A percentile compares a stretch with the other conserved stretches of the same genome.
phyloP scores from a whole-genome alignment of 2,113 vertebrate species.

The Etheostoma spectabile region DNA sequence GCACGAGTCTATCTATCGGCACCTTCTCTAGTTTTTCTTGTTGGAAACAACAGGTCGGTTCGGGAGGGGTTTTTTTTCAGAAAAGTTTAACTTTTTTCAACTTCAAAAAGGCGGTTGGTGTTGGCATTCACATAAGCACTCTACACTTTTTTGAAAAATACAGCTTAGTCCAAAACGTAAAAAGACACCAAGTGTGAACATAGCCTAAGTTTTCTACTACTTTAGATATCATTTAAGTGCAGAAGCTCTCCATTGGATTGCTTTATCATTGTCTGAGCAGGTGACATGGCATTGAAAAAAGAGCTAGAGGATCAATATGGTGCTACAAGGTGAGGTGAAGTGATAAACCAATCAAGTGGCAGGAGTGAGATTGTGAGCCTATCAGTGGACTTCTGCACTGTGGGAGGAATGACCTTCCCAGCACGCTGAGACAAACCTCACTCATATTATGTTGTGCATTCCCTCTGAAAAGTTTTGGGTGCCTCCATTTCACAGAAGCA shows the following conservation, averaged over 20 bases:
- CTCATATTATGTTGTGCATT: slow-evolving; percentile 7
- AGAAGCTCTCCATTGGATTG: slow-evolving; percentile 4
- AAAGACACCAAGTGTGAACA: too few relatives aligned
- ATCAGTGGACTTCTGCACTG: slow-evolving; percentile 41
- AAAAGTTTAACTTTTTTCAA: too few relatives aligned
- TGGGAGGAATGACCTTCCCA: slow-evolving; percentile 59
- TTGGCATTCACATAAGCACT: too few relatives aligned
- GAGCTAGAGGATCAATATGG: slow-evolving; percentile 43
- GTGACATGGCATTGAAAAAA: slow-evolving; percentile 11
- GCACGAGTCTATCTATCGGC: too few relatives aligned
- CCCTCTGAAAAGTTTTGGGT: slow-evolving; percentile 14
- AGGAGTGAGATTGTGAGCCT: slow-evolving; percentile 36
- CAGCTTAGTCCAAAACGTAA: too few relatives aligned
- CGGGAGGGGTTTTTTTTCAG: too few relatives aligned
- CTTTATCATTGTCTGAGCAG: slow-evolving; percentile 23
- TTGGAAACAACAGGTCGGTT: too few relatives aligned
- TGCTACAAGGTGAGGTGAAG: slow-evolving; percentile 54
- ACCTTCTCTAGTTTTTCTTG: too few relatives aligned
- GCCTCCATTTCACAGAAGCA: slow-evolving; percentile 41
- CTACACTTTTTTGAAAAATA: too few relatives aligned
- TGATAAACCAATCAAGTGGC: slow-evolving; percentile 65
- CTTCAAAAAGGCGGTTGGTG: too few relatives aligned
- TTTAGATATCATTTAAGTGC: neutral
- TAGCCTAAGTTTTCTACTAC: neutral
- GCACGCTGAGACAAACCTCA: slow-evolving; percentile 42